Evolutionary conservation across 2,888 invertebrate genomes (phyloP), one percentile per base, ranked within the genome.

Genomic region (Phytoseiulus persimilis): DNA sequence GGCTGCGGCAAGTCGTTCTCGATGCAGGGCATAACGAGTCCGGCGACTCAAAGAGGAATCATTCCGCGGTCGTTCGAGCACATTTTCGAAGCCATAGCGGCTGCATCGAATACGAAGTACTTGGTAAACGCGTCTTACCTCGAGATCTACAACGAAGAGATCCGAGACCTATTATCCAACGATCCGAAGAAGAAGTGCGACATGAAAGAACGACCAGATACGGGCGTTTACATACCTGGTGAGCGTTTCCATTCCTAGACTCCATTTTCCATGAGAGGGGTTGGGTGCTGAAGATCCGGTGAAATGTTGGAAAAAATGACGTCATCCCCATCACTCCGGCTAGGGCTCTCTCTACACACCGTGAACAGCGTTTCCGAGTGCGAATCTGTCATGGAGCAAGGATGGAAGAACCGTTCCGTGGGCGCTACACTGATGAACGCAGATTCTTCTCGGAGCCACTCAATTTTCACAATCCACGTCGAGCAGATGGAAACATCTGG

Each of bases 1-100:
- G 97, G 97, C 0, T 96, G 96, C 92, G 97, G 97, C 0, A 97
- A 97, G 92, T 96, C 96, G 0, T 96, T 95, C 92, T 96, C 96
- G 23, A 97, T 97, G 97, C 96, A 96, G 92, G 97, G 96, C 14
- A 93, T 94, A 39, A 91, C 93, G 0, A 93, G 94, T 90, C 94
- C 94, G 0, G 91, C 92, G 0, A 91, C 93, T 83, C 94, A 94
- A 91, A 92, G 93, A 91, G 94, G 94, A 33, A 93, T 94, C 90
- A 94, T 93, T 90, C 93, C 93, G 91, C 92, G 93, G 93, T 90
- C 96, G 0, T 95, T 97, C 92, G 96, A 97, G 92, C 97, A 97
- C 92, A 95, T 97, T 90, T 97, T 97, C 93, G 96, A 96, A 92
- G 95, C 95, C 0, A 96, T 96, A 83, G 94, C 95, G 0, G 95